These are phyloP conservation scores for Coelopa pilipes DNA, from an alignment of 2,888 invertebrate genomes.

Conservation along the genomic window DNA sequence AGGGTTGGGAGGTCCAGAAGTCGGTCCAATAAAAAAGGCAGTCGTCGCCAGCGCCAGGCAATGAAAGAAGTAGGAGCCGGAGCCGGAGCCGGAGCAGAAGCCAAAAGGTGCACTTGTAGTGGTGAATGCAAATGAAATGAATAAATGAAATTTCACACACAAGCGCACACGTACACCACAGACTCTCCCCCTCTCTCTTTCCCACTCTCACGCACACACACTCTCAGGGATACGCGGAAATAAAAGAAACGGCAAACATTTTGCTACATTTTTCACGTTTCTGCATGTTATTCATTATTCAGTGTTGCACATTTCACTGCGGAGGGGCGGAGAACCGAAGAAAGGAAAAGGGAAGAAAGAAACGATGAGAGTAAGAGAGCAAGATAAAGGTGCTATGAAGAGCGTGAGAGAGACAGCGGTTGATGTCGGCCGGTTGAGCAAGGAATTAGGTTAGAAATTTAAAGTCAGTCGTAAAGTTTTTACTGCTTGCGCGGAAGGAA, in stretches of 20 bases:
- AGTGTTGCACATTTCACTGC: slow-evolving; percentile 18
- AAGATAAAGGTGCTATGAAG: too few species aligned
- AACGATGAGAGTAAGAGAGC: too few species aligned
- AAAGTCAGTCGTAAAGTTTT: too few species aligned
- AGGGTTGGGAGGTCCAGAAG: slow-evolving; percentile 4
- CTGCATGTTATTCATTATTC: not conserved
- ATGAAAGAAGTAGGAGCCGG: too few species aligned
- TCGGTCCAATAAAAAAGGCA: slow-evolving; percentile 14
- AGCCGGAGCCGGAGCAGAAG: too few species aligned
- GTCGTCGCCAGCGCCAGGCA: not conserved
- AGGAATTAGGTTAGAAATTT: not conserved
- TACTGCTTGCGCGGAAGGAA: too few species aligned
- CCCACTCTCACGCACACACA: not conserved
- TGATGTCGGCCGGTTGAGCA: too few species aligned
- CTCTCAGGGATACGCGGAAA: not conserved
- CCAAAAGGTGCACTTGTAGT: too few species aligned
- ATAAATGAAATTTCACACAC: slow-evolving; percentile 59
- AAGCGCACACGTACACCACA: slow-evolving; percentile 14
- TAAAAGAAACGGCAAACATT: not conserved
- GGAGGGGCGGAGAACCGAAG: too few species aligned
- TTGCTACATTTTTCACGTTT: slow-evolving; percentile 6
- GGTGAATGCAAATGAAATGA: slow-evolving; percentile 56
- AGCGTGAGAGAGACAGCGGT: too few species aligned
- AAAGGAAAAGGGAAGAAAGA: too few species aligned
- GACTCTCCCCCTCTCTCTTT: too few species aligned